Evolutionary conservation across 2,797 vertebrate species (phyloP), one percentile per base, ranked within the genome.

Genomic region (Syngnathus rostellatus): DNA sequence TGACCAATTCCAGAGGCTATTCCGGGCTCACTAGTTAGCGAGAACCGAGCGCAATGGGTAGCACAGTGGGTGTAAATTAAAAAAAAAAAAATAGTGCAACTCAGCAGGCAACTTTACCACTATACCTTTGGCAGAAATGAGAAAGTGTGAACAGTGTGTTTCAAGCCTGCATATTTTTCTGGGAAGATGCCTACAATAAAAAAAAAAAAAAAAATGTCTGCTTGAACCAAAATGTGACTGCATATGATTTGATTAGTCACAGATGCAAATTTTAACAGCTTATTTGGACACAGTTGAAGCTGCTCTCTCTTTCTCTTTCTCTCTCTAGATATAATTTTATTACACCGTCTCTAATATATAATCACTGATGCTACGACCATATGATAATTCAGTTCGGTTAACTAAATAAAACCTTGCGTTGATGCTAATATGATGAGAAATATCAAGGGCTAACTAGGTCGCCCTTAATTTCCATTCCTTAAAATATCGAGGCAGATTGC

Each of bases 261-360:
- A 50, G 2, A 41, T 63, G 59, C 61, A 71, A 62, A 71, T 72
- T 77, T 68, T 72, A 61, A 41, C 72, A 38, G 66, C 68, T 71
- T 40, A 60, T 64, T 72, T 68, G 69, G 64, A 64, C 38, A 60
- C 58, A 21, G 38, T 39, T 31, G 25, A 8, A 57, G 54, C 54
- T 7, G 23, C 25, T 12, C 54, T 14, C 54, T 2, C 54, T 16
- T 7, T 8, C 2, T 19, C 48, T 51, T 1, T 8, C 8, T 51
- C 8, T 31, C 53, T 37, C 1, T 16, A 1, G n/a, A 61, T 61
- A 14, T 14, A 23, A 41, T 61, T 45, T 23, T 46, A 12, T 48
- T n/a, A 31, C 23, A 14, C 43, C 12, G 54, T 37, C 46, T 14
- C 23, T 12, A 55, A 14, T 55, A 14, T 12, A 31, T 23, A 2